phyloP scores from a whole-genome alignment of 2,113 vertebrate genomes.

The Phasianus colchicus region DNA sequence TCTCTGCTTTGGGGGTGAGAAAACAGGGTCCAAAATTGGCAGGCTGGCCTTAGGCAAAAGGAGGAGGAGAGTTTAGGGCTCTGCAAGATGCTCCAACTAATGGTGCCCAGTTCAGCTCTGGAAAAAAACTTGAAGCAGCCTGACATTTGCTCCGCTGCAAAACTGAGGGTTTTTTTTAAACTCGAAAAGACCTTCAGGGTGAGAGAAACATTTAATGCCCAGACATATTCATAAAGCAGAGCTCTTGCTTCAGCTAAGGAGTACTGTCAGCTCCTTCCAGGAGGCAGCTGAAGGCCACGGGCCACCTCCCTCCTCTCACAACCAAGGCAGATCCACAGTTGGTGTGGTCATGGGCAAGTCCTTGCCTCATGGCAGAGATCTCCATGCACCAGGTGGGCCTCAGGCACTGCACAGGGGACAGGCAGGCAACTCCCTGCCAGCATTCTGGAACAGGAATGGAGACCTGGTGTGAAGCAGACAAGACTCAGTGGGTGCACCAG shows the following conservation, averaged over 20 bases:
- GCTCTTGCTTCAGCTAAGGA: not conserved
- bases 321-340: not conserved
- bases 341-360: not conserved
- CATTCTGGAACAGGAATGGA: not conserved
- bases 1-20: not conserved
- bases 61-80: not conserved
- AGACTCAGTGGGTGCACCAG: not conserved
- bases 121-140: not conserved
- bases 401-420: not conserved
- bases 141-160: not conserved
- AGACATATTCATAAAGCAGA: not conserved
- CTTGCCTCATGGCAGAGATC: not conserved
- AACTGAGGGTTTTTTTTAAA: not conserved
- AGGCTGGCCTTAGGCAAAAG: not conserved
- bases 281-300: not conserved
- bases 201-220: not conserved
- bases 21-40: not conserved
- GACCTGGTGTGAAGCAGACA: rapidly evolving
- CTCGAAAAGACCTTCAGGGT: not conserved
- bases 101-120: not conserved
- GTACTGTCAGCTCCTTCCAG: not conserved
- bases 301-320: not conserved
- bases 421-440: not conserved
- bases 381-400: not conserved
- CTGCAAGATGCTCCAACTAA: not conserved